phyloP scores from a whole-genome alignment of 2,888 invertebrate species.

The Orthosia incerta region DNA sequence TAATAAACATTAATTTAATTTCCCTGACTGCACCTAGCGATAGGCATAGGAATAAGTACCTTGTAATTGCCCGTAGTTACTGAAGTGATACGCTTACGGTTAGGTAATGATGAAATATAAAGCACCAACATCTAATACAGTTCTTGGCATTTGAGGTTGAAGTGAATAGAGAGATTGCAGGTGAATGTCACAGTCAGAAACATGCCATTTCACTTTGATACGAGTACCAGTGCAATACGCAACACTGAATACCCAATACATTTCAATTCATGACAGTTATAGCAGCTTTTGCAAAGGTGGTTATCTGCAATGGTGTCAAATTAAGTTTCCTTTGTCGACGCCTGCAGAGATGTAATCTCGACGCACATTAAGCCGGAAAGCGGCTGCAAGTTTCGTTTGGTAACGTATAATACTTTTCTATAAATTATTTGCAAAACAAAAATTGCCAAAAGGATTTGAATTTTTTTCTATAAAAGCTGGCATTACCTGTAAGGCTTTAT shows the following conservation, averaged over 20 bases:
- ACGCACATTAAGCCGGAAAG: neutral
- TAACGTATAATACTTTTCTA: neutral
- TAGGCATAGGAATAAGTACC: neutral
- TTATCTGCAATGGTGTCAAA: neutral
- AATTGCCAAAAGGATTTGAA: no score
- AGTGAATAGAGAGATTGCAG: neutral
- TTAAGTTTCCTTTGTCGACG: neutral
- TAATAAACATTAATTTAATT: no score
- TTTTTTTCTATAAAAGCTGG: no score
- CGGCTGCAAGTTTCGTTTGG: neutral
- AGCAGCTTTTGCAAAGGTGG: neutral
- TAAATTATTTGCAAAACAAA: no score
- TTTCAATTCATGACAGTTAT: neutral
- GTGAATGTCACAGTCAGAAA: neutral
- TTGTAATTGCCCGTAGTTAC: no score
- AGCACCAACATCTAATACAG: neutral
- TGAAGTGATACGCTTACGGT: neutral
- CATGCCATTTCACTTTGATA: conserved; percentile 12
- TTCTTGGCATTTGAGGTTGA: neutral
- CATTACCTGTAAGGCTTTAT: no score
- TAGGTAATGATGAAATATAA: neutral
- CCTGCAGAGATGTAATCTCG: neutral
- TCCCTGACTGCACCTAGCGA: no score
- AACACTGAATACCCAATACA: neutral
- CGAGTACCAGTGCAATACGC: neutral